Evolutionary conservation across 2,113 vertebrate genomes (phyloP).

Genomic region (Cyphomyrus discorhynchus): DNA sequence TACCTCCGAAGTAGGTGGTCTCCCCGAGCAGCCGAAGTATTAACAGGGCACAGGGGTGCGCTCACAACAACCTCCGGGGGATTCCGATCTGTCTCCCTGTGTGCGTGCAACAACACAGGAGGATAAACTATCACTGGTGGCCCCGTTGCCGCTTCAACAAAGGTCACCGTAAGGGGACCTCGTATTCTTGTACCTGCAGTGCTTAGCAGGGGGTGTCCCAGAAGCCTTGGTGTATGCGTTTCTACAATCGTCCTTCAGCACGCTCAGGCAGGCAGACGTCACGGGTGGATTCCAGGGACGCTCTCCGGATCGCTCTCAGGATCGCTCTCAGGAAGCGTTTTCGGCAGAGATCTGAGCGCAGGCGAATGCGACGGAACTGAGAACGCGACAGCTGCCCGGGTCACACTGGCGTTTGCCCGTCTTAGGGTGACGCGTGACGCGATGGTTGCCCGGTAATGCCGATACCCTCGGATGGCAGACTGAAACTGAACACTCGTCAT

Average conservation of each 20-base stretch:
- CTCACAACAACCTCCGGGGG: constrained; percentile 12
- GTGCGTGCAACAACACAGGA: neutral
- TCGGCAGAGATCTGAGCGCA: neutral
- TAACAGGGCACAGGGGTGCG: constrained; percentile 16
- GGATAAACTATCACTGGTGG: neutral
- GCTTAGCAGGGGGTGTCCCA: neutral
- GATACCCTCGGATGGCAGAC: constrained; percentile 7
- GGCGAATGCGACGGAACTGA: neutral
- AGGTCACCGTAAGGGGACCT: neutral
- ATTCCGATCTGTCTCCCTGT: neutral
- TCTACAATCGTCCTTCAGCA: neutral
- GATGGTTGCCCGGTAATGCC: neutral
- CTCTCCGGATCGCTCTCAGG: neutral
- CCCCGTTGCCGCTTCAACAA: neutral
- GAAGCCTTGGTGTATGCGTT: neutral
- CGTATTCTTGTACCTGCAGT: neutral
- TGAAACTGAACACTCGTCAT: constrained; percentile 13
- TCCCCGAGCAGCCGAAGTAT: constrained; percentile 27
- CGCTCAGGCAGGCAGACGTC: neutral
- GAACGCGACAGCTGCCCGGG: neutral
- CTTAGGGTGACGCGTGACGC: neutral
- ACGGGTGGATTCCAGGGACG: neutral
- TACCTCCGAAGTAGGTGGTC: constrained; percentile 50
- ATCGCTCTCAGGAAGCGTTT: neutral
- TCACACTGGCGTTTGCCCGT: neutral